phyloP scores from a whole-genome alignment of 2,113 vertebrate species.

The Xiphophorus maculatus region DNA sequence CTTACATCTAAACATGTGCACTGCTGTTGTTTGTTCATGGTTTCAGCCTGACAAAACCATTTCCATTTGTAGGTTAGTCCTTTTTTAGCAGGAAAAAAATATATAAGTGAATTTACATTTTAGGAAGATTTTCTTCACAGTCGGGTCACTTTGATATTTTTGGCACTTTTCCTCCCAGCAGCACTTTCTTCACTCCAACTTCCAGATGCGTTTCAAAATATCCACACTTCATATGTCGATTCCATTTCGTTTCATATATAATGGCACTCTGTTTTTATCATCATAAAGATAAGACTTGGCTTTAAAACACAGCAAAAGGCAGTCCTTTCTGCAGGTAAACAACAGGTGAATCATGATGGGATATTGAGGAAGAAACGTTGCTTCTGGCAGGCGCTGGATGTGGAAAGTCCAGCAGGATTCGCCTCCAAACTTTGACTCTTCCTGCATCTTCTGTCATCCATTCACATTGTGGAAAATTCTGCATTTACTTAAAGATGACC shows the following conservation, averaged over 20 bases:
- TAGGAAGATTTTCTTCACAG: neutral
- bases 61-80: neutral
- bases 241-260: conserved; percentile 6
- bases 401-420: conserved; percentile 45
- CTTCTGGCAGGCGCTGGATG: conserved; percentile 28
- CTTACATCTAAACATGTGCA: neutral
- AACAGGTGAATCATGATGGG: neutral
- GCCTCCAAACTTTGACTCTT: conserved; percentile 23
- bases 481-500: neutral
- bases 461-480: too few species aligned
- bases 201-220: conserved; percentile 14
- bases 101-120: neutral
- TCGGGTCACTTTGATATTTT: conserved; percentile 33
- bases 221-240: neutral
- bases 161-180: conserved; percentile 31
- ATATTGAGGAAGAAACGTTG: conserved; percentile 3
- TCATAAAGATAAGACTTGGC: conserved; percentile 23
- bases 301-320: conserved; percentile 17
- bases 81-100: neutral
- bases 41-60: neutral
- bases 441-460: neutral
- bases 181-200: neutral
- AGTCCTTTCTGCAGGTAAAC: conserved; percentile 37
- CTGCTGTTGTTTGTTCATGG: neutral
- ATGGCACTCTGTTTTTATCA: conserved; percentile 29